phyloP scores from a whole-genome alignment of 1,140 invertebrate species.

The Drosophila leontia region DNA sequence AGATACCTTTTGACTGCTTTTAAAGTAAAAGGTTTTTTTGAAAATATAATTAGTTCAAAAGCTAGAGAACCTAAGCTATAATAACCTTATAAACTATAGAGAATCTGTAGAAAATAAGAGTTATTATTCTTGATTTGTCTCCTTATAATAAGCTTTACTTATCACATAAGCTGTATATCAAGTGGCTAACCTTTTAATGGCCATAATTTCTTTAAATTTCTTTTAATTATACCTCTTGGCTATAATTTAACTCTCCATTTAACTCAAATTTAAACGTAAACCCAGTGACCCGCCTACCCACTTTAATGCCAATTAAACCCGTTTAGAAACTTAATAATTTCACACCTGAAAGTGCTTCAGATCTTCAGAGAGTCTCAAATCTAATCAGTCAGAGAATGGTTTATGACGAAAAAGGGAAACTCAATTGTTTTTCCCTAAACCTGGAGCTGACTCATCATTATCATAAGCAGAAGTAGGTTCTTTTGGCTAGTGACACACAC shows the following conservation, averaged over 20 bases:
- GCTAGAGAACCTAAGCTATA: neutral
- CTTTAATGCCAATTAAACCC: neutral
- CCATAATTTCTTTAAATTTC: neutral
- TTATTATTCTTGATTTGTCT: neutral
- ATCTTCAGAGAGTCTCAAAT: neutral
- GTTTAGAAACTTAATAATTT: neutral
- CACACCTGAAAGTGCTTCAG: constrained; percentile 5
- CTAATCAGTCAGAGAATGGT: constrained; percentile 6
- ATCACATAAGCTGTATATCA: neutral
- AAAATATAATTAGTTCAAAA: neutral
- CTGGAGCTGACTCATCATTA: constrained; percentile 19
- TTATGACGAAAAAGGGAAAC: constrained; percentile 10
- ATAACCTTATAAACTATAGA: neutral
- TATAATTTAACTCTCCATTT: neutral
- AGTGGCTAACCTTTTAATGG: neutral
- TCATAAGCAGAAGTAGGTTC: constrained; percentile 5
- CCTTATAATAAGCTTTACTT: too few species aligned
- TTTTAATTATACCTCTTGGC: neutral
- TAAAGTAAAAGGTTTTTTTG: neutral
- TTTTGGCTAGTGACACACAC: constrained; percentile 21
- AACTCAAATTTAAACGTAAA: constrained; percentile 1
- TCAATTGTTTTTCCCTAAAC: constrained; percentile 1
- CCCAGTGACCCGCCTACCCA: neutral
- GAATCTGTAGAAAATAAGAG: neutral
- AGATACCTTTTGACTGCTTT: neutral